Evolutionary conservation across 2,888 invertebrate genomes (phyloP), one percentile per base, ranked within the genome.

Genomic region (Chirona hameri): DNA sequence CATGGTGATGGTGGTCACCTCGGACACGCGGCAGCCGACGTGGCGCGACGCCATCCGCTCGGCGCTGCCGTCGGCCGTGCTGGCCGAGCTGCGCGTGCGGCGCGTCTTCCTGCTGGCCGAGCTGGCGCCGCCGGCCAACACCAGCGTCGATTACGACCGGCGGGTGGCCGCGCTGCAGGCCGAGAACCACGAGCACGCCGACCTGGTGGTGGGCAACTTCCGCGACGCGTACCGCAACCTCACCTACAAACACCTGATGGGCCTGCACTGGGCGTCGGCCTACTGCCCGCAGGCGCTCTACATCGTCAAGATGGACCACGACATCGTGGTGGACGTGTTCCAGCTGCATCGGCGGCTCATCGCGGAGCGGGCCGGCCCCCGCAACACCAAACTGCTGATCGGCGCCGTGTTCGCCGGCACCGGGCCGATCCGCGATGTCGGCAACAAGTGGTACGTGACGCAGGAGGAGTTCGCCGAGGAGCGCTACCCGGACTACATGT

Each of bases 221-320:
- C 21, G 82, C 12, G 86, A 86, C 39, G 84, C 85, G 0, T 86
- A 86, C 81, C 83, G 84, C 29, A 86, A 86, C 81, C 82, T 86
- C 31, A 86, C 86, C n/a, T 84, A 85, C 79, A 86, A 86, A 55
- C 86, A 86, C 79, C 84, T 84, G n/a, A 84, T 85, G 84, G 86
- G 85, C 24, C 83, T 86, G 79, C 81, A 81, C 14, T 86, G 86
- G 86, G 84, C 85, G 14, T 57, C 82, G 10, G 21, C 57, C 31
- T 83, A 84, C 81, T 86, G 86, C 57, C 82, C 84, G 24, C 79
- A 83, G 18, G 85, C 85, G 21, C 79, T 31, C 83, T 93, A 91
- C 86, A 89, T 95, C 57, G 90, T 95, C 57, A 95, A 95, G 90
- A 91, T 93, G 88, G 95, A 95, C 87, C 95, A 95, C 87, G 95